Percentiles rank a stretch among this genome's conserved stretches.
Conservation (phyloP, 2,888 invertebrate species). For the Andrena camellia region DNA sequence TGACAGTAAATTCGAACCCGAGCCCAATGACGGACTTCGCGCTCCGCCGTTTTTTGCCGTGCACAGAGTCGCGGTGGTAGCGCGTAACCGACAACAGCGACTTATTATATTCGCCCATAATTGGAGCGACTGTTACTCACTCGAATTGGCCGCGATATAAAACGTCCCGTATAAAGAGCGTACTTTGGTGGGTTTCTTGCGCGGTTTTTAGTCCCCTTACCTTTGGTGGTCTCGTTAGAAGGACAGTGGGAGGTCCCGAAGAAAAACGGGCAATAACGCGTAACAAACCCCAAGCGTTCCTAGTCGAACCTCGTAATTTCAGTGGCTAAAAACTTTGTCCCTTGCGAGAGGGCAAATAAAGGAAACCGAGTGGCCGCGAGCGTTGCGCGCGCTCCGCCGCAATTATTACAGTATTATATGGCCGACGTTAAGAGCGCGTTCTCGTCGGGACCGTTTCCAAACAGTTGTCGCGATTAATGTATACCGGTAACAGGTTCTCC, state of each 20-base stretch:
- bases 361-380: not conserved
- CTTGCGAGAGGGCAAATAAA: not conserved
- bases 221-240: constrained; percentile 75
- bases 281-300: constrained; percentile 48
- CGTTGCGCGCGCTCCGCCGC: constrained; percentile 21
- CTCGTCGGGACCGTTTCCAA: constrained; percentile 17
- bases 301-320: constrained; percentile 49
- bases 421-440: constrained; percentile 8
- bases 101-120: constrained; percentile 71
- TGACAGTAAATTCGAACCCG: constrained; percentile 57
- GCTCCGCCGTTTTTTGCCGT: constrained; percentile 57
- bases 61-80: constrained; percentile 60
- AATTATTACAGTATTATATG: constrained; percentile 37
- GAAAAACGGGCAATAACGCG: constrained; percentile 63
- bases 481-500: constrained; percentile 37
- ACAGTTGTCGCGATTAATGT: constrained; percentile 50
- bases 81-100: constrained; percentile 36
- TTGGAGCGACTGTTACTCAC: constrained; percentile 66
- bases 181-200: constrained; percentile 73
- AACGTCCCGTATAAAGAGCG: constrained; percentile 72
- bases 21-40: constrained; percentile 47
- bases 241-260: constrained; percentile 72
- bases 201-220: constrained; percentile 64
- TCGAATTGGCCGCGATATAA: constrained; percentile 70
- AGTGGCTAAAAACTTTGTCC: constrained; percentile 26